A percentile compares a stretch with the other conserved stretches of the same genome.
phyloP scores from a whole-genome alignment of 1,140 invertebrate genomes.

The Laupala kohalensis region DNA sequence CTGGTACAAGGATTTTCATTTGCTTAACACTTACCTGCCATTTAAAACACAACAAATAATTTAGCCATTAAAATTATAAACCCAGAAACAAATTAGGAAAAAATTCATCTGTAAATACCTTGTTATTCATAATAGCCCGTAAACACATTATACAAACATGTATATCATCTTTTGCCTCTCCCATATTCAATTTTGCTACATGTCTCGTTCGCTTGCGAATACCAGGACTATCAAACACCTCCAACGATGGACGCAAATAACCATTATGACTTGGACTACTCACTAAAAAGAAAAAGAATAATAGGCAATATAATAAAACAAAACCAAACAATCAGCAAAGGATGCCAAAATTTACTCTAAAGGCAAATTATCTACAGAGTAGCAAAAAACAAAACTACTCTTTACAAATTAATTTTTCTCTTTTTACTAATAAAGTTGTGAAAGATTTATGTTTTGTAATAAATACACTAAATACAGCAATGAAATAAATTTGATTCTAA shows the following conservation, averaged over 20 bases:
- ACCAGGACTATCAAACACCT: slow-evolving; percentile 51
- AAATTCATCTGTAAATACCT: slow-evolving; percentile 45
- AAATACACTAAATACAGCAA: no score
- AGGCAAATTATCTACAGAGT: no score
- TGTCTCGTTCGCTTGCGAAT: slow-evolving; percentile 65
- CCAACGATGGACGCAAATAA: slow-evolving; percentile 31
- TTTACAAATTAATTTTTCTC: no score
- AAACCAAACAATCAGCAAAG: no score
- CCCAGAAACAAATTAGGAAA: not conserved
- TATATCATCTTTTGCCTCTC: slow-evolving; percentile 94
- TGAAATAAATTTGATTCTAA: no score
- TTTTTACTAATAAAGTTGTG: no score
- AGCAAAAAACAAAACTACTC: no score
- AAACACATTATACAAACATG: slow-evolving; percentile 99
- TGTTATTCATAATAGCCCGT: slow-evolving; percentile 99
- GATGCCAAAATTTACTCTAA: no score
- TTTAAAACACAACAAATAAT: not conserved
- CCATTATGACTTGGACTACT: slow-evolving; percentile 10
- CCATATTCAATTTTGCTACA: slow-evolving; percentile 87
- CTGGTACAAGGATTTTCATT: not conserved
- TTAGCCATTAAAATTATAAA: not conserved
- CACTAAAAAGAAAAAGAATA: no score
- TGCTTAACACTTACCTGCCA: not conserved
- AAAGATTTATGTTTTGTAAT: no score
- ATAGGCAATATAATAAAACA: no score